Base-by-base conservation (phyloP, 2,113 vertebrate species). In the Vidua chalybeata region DNA sequence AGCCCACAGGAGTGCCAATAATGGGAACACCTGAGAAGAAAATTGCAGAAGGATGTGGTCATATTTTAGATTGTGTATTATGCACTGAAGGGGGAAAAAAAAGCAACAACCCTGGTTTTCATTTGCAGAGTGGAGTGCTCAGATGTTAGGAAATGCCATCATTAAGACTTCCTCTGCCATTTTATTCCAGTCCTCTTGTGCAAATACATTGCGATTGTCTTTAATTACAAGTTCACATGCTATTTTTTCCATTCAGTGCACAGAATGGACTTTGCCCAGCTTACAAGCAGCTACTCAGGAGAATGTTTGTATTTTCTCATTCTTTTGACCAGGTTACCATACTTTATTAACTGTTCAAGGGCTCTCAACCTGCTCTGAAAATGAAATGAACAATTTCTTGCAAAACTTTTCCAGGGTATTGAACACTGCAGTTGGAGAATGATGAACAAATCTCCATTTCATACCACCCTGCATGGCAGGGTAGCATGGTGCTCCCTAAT, bases 21-120 rank as follows among this genome's bases (percentile, higher is more conserved):
- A 93, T 77, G 55, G 72, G 85, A 92, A 96, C 83, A 94, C 82
- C 88, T 95, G 72, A 96, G 82, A 91, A 78, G 89, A 95, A 95
- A 97, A 88, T 55, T 82, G 79, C 71, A 89, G 72, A 92, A 90
- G 82, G 59, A 90, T 74, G 52, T 67, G 76, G 52, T 72, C 79
- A 43, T 52, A 48, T 45, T 85, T 91, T 77, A 48, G 33, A 35
- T 37, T 73, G 35, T 26, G 30, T 74, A 43, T 90, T 89, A 90
- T 86, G 67, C 20, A 12, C 55, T 13, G 2, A 64, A 76, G 55
- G n/a, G 26, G 49, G 12, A 11, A 26, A 48, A 35, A 39, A 48
- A 46, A 1, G 5, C 6, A 68, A 52, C 13, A 10, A 4, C 15
- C 10, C 7, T 13, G 11, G 52, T 90, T 55, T 87, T 76, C 35